Evolutionary conservation across 2,113 vertebrate species (phyloP).

Genomic region (Leucopsar rothschildi): DNA sequence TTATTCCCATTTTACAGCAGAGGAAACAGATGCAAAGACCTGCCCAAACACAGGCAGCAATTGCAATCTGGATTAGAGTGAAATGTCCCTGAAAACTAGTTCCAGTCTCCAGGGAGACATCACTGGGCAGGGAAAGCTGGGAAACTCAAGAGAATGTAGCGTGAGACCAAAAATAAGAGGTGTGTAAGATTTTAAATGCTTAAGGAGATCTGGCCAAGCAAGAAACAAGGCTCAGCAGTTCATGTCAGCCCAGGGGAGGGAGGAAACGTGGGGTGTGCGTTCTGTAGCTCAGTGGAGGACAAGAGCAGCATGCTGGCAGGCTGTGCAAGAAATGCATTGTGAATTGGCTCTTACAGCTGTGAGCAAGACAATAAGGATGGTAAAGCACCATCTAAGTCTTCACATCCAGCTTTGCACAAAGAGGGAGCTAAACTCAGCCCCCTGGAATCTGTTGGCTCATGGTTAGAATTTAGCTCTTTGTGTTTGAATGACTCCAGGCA

Average conservation of each 20-base stretch:
- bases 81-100: slow-evolving; percentile 32
- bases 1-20: slow-evolving; percentile 40
- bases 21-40: slow-evolving; percentile 64
- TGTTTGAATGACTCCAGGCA: not conserved
- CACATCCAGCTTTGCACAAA: slow-evolving; percentile 8
- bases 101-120: slow-evolving; percentile 38
- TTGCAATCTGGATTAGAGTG: slow-evolving; percentile 39
- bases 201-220: slow-evolving; percentile 30
- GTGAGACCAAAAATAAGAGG: slow-evolving; percentile 7
- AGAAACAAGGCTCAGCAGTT: slow-evolving; percentile 18
- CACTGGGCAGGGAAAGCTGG: slow-evolving; percentile 24
- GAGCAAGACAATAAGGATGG: slow-evolving; percentile 32
- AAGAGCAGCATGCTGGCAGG: not conserved
- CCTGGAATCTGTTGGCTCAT: not conserved
- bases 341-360: slow-evolving; percentile 33
- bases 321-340: slow-evolving; percentile 45
- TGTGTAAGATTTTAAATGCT: not conserved
- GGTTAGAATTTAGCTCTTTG: slow-evolving; percentile 29
- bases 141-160: slow-evolving; percentile 7
- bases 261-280: rapidly evolving
- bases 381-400: slow-evolving; percentile 34
- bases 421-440: slow-evolving; percentile 3
- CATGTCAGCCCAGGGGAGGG: not conserved
- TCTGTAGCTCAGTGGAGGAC: not conserved
- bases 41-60: slow-evolving; percentile 37